These are phyloP conservation scores for Zeus faber DNA, from an alignment of 2,113 vertebrate genomes.

Conservation along the genomic window DNA sequence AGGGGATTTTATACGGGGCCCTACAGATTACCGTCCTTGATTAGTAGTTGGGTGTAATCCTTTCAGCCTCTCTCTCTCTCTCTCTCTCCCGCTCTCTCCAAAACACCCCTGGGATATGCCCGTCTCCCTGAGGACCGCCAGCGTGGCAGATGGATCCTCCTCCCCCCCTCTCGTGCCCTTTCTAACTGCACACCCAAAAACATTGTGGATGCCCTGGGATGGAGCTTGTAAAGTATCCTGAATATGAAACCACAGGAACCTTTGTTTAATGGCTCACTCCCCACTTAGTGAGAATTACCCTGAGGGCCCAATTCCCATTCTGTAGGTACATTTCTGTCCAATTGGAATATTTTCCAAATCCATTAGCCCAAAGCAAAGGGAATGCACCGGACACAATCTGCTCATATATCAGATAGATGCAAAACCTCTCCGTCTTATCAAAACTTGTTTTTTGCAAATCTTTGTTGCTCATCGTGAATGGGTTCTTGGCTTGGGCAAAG, in stretches of 20 bases:
- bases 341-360: slow-evolving; percentile 69
- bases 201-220: slow-evolving; percentile 70
- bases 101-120: slow-evolving; percentile 77
- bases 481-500: no score
- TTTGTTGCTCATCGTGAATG: no score
- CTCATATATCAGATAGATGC: no score
- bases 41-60: slow-evolving; percentile 81
- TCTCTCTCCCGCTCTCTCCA: slow-evolving; percentile 53
- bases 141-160: slow-evolving; percentile 79
- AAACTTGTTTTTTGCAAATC: no score
- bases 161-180: slow-evolving; percentile 49
- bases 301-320: slow-evolving; percentile 66
- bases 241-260: slow-evolving; percentile 73
- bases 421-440: no score
- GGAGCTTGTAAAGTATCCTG: slow-evolving; percentile 74
- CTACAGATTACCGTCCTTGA: slow-evolving; percentile 78
- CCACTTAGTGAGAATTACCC: slow-evolving; percentile 74
- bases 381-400: no score
- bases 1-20: slow-evolving; percentile 68
- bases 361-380: slow-evolving; percentile 64
- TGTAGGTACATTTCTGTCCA: slow-evolving; percentile 62
- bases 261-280: slow-evolving; percentile 72
- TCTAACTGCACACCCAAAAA: slow-evolving; percentile 65
- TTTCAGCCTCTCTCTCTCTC: slow-evolving; percentile 71
- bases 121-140: slow-evolving; percentile 72